Conservation (phyloP, 53 echinoderm and acorn worm genomes). For the Hippasteria phrygiana region DNA sequence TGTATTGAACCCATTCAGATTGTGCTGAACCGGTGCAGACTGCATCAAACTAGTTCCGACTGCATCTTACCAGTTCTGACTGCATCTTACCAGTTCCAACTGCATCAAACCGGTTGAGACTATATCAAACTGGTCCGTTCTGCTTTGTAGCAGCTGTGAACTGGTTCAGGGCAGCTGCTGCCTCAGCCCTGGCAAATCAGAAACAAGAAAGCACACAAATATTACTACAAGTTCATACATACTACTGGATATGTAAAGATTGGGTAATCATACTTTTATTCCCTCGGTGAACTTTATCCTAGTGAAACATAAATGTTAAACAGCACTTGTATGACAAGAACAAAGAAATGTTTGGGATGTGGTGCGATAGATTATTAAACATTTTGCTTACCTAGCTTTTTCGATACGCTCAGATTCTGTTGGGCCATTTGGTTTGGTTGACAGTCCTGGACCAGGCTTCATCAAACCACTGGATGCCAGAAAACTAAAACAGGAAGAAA, state of each 20-base stretch:
- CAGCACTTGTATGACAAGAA: no score
- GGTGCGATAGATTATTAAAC: no score
- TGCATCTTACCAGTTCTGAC: constrained; percentile 74
- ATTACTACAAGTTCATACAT: not conserved
- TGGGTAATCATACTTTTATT: no score
- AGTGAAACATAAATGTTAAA: no score
- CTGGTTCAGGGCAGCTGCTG: constrained; percentile 74
- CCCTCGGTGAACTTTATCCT: no score
- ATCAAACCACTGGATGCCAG: constrained; percentile 73
- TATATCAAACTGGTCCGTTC: constrained; percentile 76
- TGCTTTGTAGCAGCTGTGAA: constrained; percentile 71
- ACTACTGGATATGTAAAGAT: no score
- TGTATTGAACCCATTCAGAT: no score
- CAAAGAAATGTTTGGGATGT: no score
- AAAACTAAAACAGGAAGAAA: constrained; percentile 57
- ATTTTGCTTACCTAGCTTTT: constrained; percentile 65
- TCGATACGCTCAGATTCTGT: constrained; percentile 62
- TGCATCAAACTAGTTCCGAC: constrained; percentile 7
- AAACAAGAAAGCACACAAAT: not conserved
- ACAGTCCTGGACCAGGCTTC: constrained; percentile 59
- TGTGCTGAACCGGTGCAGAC: not conserved
- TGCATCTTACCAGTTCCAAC: constrained; percentile 64
- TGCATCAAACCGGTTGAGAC: constrained; percentile 12
- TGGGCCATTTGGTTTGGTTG: constrained; percentile 67
- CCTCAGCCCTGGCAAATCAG: constrained; percentile 66